Conservation (phyloP, 1,140 invertebrate species). For the Drosophila rhopaloa region DNA sequence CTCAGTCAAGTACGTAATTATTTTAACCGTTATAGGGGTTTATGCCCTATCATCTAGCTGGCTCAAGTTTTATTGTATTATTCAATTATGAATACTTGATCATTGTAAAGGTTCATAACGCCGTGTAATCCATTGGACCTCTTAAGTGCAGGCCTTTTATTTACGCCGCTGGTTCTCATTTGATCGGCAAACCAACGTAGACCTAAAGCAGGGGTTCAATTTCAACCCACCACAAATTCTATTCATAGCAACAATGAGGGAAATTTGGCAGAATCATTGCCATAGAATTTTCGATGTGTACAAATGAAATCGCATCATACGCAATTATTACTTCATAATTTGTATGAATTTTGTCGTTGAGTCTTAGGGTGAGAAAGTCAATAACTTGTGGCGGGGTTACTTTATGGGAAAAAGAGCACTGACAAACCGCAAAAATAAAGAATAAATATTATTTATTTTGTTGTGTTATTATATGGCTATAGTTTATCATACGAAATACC, state of each 20-base stretch:
- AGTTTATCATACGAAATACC: neutral
- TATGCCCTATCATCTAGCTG: constrained; percentile 9
- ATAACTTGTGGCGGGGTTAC: constrained; percentile 48
- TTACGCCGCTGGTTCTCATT: constrained; percentile 68
- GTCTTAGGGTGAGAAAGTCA: constrained; percentile 78
- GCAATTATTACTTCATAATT: constrained; percentile 83
- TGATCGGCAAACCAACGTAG: constrained; percentile 36
- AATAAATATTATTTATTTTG: neutral
- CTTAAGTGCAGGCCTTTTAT: constrained; percentile 77
- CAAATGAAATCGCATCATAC: constrained; percentile 64
- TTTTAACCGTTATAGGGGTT: neutral
- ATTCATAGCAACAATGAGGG: constrained; percentile 21
- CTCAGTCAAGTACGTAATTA: constrained; percentile 1
- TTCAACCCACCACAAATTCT: constrained; percentile 58
- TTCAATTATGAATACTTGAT: constrained; percentile 72
- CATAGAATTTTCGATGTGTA: constrained; percentile 42
- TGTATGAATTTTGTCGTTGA: constrained; percentile 58
- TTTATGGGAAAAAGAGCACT: neutral
- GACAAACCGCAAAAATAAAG: constrained; percentile 1
- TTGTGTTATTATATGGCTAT: neutral
- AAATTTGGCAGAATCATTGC: constrained; percentile 64
- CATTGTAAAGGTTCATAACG: constrained; percentile 69
- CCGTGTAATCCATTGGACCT: constrained; percentile 71
- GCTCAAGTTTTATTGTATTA: constrained; percentile 66
- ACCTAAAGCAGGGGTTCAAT: constrained; percentile 31